Percentiles rank a stretch among this genome's conserved stretches.
These are phyloP conservation scores for Solen grandis DNA, from an alignment of 1,140 invertebrate species.

Conservation along the genomic window DNA sequence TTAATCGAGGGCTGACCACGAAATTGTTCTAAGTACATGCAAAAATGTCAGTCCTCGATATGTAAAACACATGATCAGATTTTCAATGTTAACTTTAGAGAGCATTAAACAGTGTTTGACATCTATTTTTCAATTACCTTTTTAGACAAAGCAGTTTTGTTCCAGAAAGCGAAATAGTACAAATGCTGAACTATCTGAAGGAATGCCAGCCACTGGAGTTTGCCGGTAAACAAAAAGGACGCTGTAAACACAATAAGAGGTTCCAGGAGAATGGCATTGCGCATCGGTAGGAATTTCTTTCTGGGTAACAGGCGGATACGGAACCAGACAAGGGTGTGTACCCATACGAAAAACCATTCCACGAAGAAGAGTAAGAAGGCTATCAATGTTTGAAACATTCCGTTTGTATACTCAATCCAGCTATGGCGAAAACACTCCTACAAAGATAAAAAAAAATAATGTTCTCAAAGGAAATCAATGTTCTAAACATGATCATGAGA, in stretches of 20 bases:
- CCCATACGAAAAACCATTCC: conserved; percentile 67
- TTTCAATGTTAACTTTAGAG: no score
- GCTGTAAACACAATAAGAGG: conserved; percentile 64
- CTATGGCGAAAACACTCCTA: no score
- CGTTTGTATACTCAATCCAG: no score
- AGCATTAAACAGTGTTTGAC: not conserved
- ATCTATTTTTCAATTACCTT: conserved; percentile 60
- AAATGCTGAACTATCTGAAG: conserved; percentile 72
- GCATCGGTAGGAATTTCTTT: conserved; percentile 71
- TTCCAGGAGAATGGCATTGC: conserved; percentile 71
- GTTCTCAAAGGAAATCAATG: no score
- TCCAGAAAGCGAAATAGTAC: conserved; percentile 74
- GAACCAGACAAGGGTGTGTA: conserved; percentile 66
- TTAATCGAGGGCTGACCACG: no score
- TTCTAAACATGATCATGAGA: no score
- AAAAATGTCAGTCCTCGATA: no score
- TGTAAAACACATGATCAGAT: no score
- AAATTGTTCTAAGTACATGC: no score
- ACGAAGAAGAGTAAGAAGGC: conserved; percentile 52
- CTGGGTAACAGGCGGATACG: conserved; percentile 70
- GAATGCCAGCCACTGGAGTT: conserved; percentile 64
- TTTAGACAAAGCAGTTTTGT: conserved; percentile 67
- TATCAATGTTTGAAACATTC: conserved; percentile 14
- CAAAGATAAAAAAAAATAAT: no score
- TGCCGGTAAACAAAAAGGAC: conserved; percentile 62